These are phyloP conservation scores for Pristionchus maxplancki DNA, from an alignment of 2,888 invertebrate genomes.

Conservation along the genomic window DNA sequence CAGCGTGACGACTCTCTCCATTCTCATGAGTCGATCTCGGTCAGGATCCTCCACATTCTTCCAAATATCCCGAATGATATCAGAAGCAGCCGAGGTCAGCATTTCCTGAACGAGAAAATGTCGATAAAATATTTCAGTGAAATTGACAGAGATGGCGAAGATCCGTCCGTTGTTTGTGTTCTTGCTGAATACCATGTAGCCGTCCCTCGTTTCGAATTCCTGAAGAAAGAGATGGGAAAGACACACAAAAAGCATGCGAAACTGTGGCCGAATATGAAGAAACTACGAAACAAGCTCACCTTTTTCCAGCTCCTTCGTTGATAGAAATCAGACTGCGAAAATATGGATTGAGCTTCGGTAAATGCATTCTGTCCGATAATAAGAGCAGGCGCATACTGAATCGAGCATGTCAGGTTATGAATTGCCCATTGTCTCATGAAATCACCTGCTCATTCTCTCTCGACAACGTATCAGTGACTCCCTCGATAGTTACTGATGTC, in stretches of 20 bases:
- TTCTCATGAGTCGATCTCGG: background rate
- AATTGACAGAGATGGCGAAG: background rate
- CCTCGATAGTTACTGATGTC: background rate
- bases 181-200: conserved; percentile 33
- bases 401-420: no score
- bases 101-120: background rate
- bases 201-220: background rate
- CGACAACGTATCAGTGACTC: background rate
- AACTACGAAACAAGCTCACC: background rate
- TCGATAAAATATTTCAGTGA: background rate
- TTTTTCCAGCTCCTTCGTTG: background rate
- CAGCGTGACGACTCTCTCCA: background rate
- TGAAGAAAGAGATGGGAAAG: no score
- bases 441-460: background rate
- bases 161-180: background rate
- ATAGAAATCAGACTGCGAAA: background rate
- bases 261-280: no score
- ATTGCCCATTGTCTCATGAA: background rate
- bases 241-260: no score
- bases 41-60: background rate
- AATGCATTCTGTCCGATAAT: background rate
- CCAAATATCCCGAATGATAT: background rate
- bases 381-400: background rate
- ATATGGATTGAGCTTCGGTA: background rate
- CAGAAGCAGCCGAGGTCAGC: background rate